Base-by-base conservation (phyloP, 2,797 vertebrate genomes). In the Scleropages formosus region DNA sequence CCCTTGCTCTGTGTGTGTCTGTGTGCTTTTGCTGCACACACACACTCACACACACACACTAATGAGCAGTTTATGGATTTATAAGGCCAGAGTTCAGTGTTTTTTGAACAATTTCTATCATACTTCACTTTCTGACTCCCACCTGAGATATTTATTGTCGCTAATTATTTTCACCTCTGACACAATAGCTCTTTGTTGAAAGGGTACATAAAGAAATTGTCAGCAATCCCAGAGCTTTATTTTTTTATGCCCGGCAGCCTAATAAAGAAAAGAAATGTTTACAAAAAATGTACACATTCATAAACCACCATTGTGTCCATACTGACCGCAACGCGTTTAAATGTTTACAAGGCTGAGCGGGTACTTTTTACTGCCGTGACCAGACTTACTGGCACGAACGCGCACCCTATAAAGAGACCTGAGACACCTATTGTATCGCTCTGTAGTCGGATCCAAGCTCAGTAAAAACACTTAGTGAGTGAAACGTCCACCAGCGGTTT, bases 401-500 rank as follows among this genome's bases (percentile, higher is more conserved):
- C 51, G 58, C 20, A 47, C 47, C 64, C 53, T 22, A 13, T 39
- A 66, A 39, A 20, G n/a, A 67, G 20, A 31, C 47, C 39, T 20
- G 31, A 39, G 12, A 58, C 27, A 26, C 20, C 18, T 67, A 58
- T 22, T 67, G 64, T 60, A n/a, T 66, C 56, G 16, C 64, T 60
- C n/a, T 20, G 18, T 46, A 44, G 11, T 46, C 22, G 11, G n/a
- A 66, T 66, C 47, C 53, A 22, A 13, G 39, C 69, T 72, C 69
- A 72, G n/a, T 59, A 26, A 75, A 67, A 56, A 31, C 11, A 67
- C 75, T 75, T 58, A n/a, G 49, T 59, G 67, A 75, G 74, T 68
- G 27, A 66, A 74, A 64, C 56, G 67, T 60, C 13, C 47, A 11
- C 67, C 26, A 27, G 47, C 67, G 51, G 22, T 69, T 69, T 53